Evolutionary conservation across 2,113 vertebrate genomes (phyloP).

Genomic region (Pao palembangensis): DNA sequence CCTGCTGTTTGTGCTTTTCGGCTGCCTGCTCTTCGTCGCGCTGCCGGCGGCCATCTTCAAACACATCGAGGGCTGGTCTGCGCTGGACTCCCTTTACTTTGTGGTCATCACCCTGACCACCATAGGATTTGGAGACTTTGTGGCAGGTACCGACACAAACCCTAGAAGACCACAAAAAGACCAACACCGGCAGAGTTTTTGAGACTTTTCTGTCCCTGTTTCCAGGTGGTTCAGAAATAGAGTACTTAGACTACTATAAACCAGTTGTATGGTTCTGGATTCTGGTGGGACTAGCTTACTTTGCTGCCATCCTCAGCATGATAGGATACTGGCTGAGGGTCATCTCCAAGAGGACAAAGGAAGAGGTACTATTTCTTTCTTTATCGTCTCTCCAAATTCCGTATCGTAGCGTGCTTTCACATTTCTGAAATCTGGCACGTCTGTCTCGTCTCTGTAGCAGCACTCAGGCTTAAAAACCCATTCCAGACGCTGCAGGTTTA

Average conservation of each 20-base stretch:
- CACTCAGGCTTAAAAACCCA: not conserved
- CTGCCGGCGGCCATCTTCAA: conserved; percentile 79
- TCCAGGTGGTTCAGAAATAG: conserved; percentile 88
- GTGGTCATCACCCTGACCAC: conserved; percentile 83
- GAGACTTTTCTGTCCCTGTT: not conserved
- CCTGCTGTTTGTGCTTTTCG: conserved; percentile 91
- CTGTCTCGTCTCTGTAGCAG: not conserved
- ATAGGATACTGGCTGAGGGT: conserved; percentile 94
- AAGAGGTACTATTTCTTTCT: conserved; percentile 80
- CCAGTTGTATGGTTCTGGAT: conserved; percentile 97
- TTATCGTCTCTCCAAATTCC: not conserved
- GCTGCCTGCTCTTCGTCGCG: conserved; percentile 90
- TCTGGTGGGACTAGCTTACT: conserved; percentile 91
- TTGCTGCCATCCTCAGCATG: conserved; percentile 96
- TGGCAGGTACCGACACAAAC: conserved; percentile 80
- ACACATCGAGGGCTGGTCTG: conserved; percentile 94
- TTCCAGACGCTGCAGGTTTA: not conserved
- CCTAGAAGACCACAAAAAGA: not conserved
- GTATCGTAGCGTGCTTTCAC: not conserved
- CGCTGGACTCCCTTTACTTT: conserved; percentile 91
- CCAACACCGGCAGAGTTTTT: not conserved
- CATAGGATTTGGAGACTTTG: conserved; percentile 93
- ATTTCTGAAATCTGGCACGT: not conserved
- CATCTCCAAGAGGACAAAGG: conserved; percentile 92
- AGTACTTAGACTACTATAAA: conserved; percentile 91